Conservation (phyloP, 2,797 vertebrate genomes). For the Manis pentadactyla region DNA sequence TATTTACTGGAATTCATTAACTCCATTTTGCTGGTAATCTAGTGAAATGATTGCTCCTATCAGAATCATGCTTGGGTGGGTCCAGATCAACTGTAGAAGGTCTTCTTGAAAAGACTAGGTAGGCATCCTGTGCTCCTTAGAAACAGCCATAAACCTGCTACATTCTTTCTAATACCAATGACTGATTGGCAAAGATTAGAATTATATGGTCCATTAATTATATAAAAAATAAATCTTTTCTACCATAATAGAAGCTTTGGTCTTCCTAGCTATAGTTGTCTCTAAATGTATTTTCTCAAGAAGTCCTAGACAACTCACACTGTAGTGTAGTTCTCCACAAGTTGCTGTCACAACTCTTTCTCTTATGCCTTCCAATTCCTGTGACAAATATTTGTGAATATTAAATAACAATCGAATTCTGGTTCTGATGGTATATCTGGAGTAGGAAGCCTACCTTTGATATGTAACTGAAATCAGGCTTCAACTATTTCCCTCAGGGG, state of each 20-base stretch:
- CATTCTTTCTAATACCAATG: neutral
- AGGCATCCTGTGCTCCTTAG: neutral
- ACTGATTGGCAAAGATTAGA: neutral
- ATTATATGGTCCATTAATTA: neutral
- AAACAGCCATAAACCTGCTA: neutral
- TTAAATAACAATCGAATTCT: neutral
- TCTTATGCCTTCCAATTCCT: neutral
- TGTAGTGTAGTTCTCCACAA: neutral
- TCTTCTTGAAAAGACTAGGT: neutral
- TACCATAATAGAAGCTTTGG: neutral
- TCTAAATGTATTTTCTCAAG: neutral
- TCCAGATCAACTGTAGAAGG: neutral
- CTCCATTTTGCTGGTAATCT: neutral
- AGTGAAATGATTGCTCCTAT: neutral
- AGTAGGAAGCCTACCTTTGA: neutral
- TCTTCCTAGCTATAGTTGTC: neutral
- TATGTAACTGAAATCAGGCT: neutral
- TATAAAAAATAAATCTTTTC: neutral
- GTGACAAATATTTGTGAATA: neutral
- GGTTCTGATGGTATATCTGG: neutral
- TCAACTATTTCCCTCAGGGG: neutral
- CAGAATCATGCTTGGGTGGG: neutral
- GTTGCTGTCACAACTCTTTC: neutral
- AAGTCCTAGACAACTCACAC: neutral
- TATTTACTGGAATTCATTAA: neutral